Evolutionary conservation across 2,888 invertebrate genomes (phyloP), one percentile per base, ranked within the genome.

Genomic region (Hemaris fuciformis): DNA sequence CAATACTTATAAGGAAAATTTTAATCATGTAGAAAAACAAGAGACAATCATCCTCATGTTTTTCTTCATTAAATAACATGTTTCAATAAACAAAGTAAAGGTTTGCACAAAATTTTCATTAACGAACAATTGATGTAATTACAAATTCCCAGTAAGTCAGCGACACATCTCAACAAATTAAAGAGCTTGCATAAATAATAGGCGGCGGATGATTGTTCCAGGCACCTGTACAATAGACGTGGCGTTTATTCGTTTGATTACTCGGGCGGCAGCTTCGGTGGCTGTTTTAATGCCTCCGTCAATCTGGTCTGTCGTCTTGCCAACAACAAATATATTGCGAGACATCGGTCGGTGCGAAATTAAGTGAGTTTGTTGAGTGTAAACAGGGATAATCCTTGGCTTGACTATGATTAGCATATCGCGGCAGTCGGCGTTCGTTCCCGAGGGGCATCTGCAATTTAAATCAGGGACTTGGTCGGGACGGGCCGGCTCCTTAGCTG

Each of bases 321-420:
- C 61, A 73, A 73, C 72, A 77, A 78, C 81, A 81, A 85, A 85
- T 84, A 85, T 84, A 84, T 83, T 79, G 76, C 81, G 82, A 85
- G 89, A 86, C 85, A 87, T 84, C 87, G 87, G 87, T 88, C 85
- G 84, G 85, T 80, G 81, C 81, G 81, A 92, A 91, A 91, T 92
- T 91, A 92, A 92, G 91, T 90, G 88, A 91, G 90, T 92, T 92
- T 91, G 91, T 91, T 90, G 90, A 90, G 91, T 91, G 91, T 92
- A 91, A 91, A 92, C 91, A 91, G 90, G 91, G 90, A 91, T 92
- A 91, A 92, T 92, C 91, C 91, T 88, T 88, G 82, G 90, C 91
- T 91, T 88, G 89, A 81, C 89, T 90, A 89, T 91, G 89, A 92
- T 92, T 92, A 92, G 91, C 91, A 92, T 92, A 91, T 91, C 91